These are phyloP conservation scores for Poecilia wingei DNA, from an alignment of 2,797 vertebrate species.

Conservation along the genomic window DNA sequence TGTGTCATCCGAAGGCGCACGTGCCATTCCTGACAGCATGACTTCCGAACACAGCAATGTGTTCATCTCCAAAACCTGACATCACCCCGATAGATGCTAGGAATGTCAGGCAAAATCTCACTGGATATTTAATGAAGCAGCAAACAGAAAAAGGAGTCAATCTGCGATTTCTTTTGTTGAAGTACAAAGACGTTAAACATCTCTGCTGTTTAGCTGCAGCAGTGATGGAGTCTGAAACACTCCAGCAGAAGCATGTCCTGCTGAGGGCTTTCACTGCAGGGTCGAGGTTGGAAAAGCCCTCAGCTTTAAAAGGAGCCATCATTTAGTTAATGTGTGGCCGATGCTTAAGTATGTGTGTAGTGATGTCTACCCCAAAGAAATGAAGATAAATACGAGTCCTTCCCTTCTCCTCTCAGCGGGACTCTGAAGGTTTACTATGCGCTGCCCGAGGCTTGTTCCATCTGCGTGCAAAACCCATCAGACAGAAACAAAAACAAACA, in stretches of 20 bases:
- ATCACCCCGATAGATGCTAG: conserved; percentile 29
- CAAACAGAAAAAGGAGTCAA: conserved; percentile 33
- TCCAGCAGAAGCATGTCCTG: conserved; percentile 13
- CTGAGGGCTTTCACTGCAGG: conserved; percentile 31
- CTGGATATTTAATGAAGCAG: conserved; percentile 34
- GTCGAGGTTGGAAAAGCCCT: conserved; percentile 59
- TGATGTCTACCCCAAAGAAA: conserved; percentile 51
- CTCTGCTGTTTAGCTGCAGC: conserved; percentile 2
- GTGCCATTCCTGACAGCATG: conserved; percentile 41
- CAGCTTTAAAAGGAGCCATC: conserved; percentile 42
- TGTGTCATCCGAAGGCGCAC: conserved; percentile 53
- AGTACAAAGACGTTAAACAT: background rate
- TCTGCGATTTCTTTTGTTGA: conserved; percentile 27
- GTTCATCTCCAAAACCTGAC: conserved; percentile 29
- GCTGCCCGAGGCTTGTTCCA: conserved; percentile 61
- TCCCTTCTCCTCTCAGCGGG: conserved; percentile 49
- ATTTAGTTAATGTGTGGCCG: conserved; percentile 49
- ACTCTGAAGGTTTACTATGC: conserved; percentile 46
- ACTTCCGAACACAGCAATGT: conserved; percentile 27
- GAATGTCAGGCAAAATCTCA: conserved; percentile 30
- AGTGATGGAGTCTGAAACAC: conserved; percentile 3
- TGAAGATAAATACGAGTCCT: conserved; percentile 49
- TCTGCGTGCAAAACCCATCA: conserved; percentile 41
- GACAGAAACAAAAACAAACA: conserved; percentile 37
- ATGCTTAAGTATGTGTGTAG: conserved; percentile 40